Evolutionary conservation across 2,888 invertebrate species (phyloP).

Genomic region (Platynereis dumerilii): DNA sequence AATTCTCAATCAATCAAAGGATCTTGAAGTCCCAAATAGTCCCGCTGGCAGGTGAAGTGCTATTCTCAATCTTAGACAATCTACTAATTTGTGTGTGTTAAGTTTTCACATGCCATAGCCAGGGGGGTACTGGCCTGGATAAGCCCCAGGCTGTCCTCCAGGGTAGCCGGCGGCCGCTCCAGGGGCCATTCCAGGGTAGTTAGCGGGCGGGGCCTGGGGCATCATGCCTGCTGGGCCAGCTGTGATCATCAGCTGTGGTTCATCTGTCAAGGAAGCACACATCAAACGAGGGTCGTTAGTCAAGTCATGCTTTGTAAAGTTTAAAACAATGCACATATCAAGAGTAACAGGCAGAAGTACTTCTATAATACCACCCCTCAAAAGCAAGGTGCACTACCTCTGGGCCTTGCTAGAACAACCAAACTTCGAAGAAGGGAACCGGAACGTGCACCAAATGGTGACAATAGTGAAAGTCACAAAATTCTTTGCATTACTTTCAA

Average conservation of each 20-base stretch:
- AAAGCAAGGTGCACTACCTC: too few species aligned
- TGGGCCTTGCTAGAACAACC: too few species aligned
- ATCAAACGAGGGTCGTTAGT: not conserved
- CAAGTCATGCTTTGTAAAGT: not conserved
- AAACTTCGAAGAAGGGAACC: too few species aligned
- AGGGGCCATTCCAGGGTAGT: constrained; percentile 15
- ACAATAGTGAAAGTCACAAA: too few species aligned
- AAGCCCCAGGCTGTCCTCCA: constrained; percentile 22
- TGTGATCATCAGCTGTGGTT: constrained; percentile 97
- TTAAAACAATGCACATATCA: not conserved
- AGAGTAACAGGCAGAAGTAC: constrained; percentile 8
- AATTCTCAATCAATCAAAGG: too few species aligned
- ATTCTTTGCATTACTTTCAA: too few species aligned
- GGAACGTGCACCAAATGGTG: too few species aligned
- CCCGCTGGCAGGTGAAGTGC: too few species aligned
- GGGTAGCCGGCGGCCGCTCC: constrained; percentile 23
- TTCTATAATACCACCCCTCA: too few species aligned
- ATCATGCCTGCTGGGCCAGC: constrained; percentile 73
- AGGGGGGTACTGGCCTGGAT: constrained; percentile 22
- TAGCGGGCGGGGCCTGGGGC: constrained; percentile 26
- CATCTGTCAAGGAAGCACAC: constrained; percentile 66
- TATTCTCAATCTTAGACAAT: not conserved
- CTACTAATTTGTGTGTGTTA: constrained; percentile 12
- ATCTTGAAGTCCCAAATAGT: too few species aligned
- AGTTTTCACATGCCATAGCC: constrained; percentile 34